These are phyloP conservation scores for Bettongia penicillata DNA, from an alignment of 2,113 vertebrate genomes.

Conservation along the genomic window DNA sequence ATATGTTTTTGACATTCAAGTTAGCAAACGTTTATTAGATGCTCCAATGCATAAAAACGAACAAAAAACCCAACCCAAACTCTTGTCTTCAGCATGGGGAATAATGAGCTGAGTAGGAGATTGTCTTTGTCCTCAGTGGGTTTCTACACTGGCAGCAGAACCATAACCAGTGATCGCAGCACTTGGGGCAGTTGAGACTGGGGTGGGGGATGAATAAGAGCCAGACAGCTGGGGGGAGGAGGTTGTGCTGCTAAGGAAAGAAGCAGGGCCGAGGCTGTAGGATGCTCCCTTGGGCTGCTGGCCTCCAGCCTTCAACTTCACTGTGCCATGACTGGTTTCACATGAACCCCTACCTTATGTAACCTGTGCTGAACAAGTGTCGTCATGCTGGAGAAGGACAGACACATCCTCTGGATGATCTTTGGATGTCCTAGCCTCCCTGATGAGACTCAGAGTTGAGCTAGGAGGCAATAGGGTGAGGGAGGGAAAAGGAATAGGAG, in stretches of 20 bases:
- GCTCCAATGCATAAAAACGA: background rate
- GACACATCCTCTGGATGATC: background rate
- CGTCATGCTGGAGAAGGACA: background rate
- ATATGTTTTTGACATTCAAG: background rate
- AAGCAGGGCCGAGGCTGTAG: background rate
- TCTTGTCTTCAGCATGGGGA: background rate
- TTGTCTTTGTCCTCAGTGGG: background rate
- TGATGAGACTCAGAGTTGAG: background rate
- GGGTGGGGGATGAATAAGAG: background rate
- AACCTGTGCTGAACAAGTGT: background rate
- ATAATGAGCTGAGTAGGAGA: background rate
- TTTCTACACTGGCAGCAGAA: background rate
- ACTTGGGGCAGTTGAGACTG: background rate
- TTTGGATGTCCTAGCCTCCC: background rate
- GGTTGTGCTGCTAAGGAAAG: background rate
- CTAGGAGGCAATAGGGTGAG: background rate
- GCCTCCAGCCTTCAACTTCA: background rate
- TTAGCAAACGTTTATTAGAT: background rate
- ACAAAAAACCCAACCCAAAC: background rate
- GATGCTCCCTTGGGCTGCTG: background rate
- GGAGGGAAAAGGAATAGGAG: background rate
- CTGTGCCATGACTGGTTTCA: background rate
- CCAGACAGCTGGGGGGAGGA: background rate
- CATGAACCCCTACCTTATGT: background rate
- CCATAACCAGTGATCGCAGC: background rate